Conservation (phyloP, 2,888 invertebrate species). For the Philhelius pedissequus region DNA sequence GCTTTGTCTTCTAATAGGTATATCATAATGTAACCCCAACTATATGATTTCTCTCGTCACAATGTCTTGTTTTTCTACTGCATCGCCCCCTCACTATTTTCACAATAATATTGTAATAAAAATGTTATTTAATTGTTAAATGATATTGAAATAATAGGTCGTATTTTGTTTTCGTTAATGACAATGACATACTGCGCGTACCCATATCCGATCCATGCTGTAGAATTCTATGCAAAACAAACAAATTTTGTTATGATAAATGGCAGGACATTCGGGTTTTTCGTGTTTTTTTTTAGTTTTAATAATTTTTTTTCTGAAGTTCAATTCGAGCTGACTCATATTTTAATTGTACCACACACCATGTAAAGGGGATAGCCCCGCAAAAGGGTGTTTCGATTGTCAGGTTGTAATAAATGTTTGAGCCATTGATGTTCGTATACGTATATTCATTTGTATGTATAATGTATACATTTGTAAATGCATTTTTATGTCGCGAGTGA, state of each 20-base stretch:
- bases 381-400: conserved; percentile 6
- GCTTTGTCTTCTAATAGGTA: too few relatives aligned
- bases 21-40: too few relatives aligned
- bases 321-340: conserved; percentile 56
- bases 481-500: conserved; percentile 47
- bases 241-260: conserved; percentile 44
- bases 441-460: background rate
- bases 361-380: background rate
- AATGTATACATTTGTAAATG: background rate
- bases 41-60: too few relatives aligned
- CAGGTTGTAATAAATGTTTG: conserved; percentile 62
- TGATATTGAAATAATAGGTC: conserved; percentile 46
- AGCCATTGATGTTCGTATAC: conserved; percentile 34
- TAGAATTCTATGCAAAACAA: conserved; percentile 44
- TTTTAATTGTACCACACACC: conserved; percentile 60
- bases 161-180: conserved; percentile 47
- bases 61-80: background rate
- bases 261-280: conserved; percentile 37
- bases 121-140: conserved; percentile 50
- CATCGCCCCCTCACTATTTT: background rate
- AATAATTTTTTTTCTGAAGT: conserved; percentile 5
- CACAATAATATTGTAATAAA: conserved; percentile 28
- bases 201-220: background rate
- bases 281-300: conserved; percentile 1
- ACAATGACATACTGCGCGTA: conserved; percentile 11